phyloP scores from a whole-genome alignment of 64 coral and sea anemone genomes.

The Dendrophyllia cribrosa region DNA sequence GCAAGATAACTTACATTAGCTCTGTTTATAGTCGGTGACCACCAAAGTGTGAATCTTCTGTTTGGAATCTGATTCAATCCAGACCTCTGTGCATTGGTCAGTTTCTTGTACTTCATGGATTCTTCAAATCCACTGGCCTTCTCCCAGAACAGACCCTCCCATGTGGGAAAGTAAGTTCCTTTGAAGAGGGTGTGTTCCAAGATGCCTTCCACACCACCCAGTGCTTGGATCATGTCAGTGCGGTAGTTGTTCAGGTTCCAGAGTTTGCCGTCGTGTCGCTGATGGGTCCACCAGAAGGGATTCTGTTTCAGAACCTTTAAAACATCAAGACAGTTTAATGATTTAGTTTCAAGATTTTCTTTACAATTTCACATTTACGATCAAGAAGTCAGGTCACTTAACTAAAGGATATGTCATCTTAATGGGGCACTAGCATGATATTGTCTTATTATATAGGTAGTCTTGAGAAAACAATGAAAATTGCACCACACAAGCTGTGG shows the following conservation, averaged over 20 bases:
- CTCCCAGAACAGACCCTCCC: slow-evolving; percentile 99
- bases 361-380: no score
- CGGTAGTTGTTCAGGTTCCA: slow-evolving; percentile 99
- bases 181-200: slow-evolving; percentile 98
- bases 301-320: slow-evolving; percentile 96
- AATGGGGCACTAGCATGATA: no score
- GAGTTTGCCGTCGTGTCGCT: slow-evolving; percentile 96
- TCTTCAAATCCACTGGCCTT: slow-evolving; percentile 99
- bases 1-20: slow-evolving; percentile 84
- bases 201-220: slow-evolving; percentile 97
- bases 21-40: slow-evolving; percentile 99
- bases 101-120: slow-evolving; percentile 99
- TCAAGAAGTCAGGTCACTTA: no score
- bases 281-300: slow-evolving; percentile 99
- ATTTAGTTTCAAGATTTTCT: not conserved
- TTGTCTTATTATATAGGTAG: no score
- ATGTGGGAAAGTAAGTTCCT: slow-evolving; percentile 98
- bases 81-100: slow-evolving; percentile 97
- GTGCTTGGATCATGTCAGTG: slow-evolving; percentile 99
- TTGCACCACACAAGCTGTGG: no score
- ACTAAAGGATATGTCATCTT: no score
- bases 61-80: slow-evolving; percentile 99
- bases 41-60: slow-evolving; percentile 98
- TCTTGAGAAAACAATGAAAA: no score
- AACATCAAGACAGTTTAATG: not conserved